Percentiles rank a stretch among this genome's conserved stretches.
phyloP scores from a whole-genome alignment of 2,797 vertebrate species.

The Lates japonicus region DNA sequence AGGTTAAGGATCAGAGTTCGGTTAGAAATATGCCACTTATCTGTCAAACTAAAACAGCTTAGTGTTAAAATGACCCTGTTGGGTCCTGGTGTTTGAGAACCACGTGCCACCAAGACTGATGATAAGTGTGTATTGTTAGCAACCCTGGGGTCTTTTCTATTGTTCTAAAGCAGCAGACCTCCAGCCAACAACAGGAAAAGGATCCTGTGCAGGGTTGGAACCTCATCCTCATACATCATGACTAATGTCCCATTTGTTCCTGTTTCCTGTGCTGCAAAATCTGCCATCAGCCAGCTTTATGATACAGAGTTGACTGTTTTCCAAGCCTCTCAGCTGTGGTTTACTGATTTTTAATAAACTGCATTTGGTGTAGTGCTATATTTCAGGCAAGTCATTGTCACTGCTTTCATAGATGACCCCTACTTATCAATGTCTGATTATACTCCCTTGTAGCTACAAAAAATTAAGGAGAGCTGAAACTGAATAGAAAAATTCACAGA shows the following conservation, averaged over 20 bases:
- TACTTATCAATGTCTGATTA: not conserved
- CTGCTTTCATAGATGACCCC: not conserved
- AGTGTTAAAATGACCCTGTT: constrained; percentile 9
- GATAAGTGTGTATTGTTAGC: constrained; percentile 20
- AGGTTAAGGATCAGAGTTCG: too few species aligned
- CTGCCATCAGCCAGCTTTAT: constrained; percentile 5
- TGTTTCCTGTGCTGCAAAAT: constrained; percentile 64
- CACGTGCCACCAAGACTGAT: constrained; percentile 22
- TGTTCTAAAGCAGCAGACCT: constrained; percentile 39
- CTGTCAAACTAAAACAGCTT: constrained; percentile 2
- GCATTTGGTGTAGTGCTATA: not conserved
- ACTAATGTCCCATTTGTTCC: constrained; percentile 71
- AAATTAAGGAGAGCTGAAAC: not conserved
- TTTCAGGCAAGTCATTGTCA: not conserved
- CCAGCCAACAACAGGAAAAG: constrained; percentile 76
- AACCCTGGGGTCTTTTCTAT: constrained; percentile 46
- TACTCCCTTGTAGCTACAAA: not conserved
- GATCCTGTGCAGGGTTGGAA: constrained; percentile 56
- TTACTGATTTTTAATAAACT: not conserved
- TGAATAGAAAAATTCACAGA: not conserved
- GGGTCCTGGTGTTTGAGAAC: constrained; percentile 20
- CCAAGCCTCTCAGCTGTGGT: not conserved
- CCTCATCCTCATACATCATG: constrained; percentile 53
- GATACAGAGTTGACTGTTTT: constrained; percentile 14
- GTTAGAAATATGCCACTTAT: constrained; percentile 10